Evolutionary conservation across 2,797 vertebrate species (phyloP), one percentile per base, ranked within the genome.

Genomic region (Alcedo atthis): DNA sequence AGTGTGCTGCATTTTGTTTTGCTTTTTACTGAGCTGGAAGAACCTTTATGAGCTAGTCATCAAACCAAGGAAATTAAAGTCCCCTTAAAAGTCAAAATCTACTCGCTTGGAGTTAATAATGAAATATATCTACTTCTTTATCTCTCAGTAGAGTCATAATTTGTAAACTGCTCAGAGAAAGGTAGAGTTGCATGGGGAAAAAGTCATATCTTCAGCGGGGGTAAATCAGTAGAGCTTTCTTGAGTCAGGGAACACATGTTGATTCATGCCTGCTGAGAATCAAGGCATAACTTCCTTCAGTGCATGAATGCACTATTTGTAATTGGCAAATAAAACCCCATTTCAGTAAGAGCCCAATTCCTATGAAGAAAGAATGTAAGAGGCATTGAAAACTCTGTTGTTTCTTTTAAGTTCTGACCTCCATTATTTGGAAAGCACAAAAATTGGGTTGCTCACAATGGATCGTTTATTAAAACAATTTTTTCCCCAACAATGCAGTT

Each of bases 241-340:
- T 16, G 25, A 84, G 43, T 68, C 62, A 17, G 51, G 33, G 46
- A 59, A 25, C 25, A 54, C 62, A 2, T 9, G 48, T 12, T 30
- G 68, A 42, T 69, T 63, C 64, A 48, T 15, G 73, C 22, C 64
- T 15, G 37, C 74, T 57, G 80, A 66, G 66, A 87, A 51, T 8
- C 22, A 42, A 67, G 66, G n/a, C 74, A 71, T 8, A 25, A 28
- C 77, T 64, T 21, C 26, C 33, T 75, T 35, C 77, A 42, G 1
- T 16, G 76, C 45, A 74, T 88, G 86, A 94, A 93, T 88, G 77
- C 63, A 4, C 33, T 12, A 6, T 16, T 93, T 90, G 86, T 86
- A 12, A 73, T 16, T 1, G 10, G 70, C 49, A 84, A 88, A 87
- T 83, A 91, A 93, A 91, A 42, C 45, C n/a, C 66, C 40, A 16